A percentile compares a stretch with the other conserved stretches of the same genome.
Conservation (phyloP, 2,888 invertebrate genomes). For the Diadegma fenestrale region DNA sequence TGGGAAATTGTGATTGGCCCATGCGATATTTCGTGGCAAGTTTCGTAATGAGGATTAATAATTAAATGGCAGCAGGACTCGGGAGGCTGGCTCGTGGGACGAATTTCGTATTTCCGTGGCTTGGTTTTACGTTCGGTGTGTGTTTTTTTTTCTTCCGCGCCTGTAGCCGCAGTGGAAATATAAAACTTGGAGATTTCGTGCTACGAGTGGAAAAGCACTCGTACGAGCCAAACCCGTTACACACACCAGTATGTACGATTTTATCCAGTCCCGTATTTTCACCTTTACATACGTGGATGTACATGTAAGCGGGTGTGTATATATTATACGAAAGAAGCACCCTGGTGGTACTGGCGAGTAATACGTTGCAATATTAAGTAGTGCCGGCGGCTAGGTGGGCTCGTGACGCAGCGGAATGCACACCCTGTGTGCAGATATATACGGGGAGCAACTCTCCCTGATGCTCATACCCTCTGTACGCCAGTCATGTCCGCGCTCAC, state of each 20-base stretch:
- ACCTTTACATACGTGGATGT: constrained; percentile 18
- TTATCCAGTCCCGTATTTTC: constrained; percentile 58
- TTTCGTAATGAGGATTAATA: constrained; percentile 27
- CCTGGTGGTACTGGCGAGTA: constrained; percentile 71
- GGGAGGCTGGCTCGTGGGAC: constrained; percentile 18
- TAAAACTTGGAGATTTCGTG: constrained; percentile 62
- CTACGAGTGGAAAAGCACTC: constrained; percentile 48
- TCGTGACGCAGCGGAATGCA: constrained; percentile 61
- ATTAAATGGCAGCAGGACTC: constrained; percentile 13
- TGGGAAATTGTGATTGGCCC: not conserved
- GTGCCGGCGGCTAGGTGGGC: constrained; percentile 69
- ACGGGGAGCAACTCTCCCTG: constrained; percentile 28
- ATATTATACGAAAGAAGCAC: constrained; percentile 59
- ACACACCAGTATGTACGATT: constrained; percentile 64
- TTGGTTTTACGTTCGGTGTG: constrained; percentile 8
- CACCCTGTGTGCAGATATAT: constrained; percentile 49
- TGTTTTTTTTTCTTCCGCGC: not conserved
- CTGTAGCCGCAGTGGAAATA: constrained; percentile 52
- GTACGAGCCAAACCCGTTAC: constrained; percentile 41
- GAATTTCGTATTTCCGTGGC: constrained; percentile 38
- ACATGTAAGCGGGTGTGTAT: not conserved
- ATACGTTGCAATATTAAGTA: constrained; percentile 81
- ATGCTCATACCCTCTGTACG: constrained; percentile 71
- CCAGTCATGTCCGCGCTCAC: constrained; percentile 76
- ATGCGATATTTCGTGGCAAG: not conserved